Evolutionary conservation across 37 sponge, comb jelly and placozoan species (phyloP).

Genomic region (Axinella damicornis): DNA sequence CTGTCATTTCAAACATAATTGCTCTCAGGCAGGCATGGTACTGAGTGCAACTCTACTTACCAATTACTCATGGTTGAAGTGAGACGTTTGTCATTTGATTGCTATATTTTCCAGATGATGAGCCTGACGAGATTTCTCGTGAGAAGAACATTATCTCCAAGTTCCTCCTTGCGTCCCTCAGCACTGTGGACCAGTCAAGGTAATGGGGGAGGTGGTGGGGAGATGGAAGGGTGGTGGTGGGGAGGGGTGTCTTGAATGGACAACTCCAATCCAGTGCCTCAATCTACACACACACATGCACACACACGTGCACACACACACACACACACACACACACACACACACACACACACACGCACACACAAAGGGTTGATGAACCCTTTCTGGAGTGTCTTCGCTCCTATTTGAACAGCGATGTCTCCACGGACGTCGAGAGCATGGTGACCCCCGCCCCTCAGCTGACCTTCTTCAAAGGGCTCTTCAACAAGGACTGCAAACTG

Average conservation of each 20-base stretch:
- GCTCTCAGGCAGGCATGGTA: too few species aligned
- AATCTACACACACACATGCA: too few species aligned
- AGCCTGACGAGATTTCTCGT: not conserved
- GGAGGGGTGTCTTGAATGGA: too few species aligned
- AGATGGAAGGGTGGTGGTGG: too few species aligned
- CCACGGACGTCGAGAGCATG: constrained; percentile 68
- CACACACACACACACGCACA: too few species aligned
- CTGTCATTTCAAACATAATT: too few species aligned
- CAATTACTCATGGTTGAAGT: too few species aligned
- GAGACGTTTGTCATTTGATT: not conserved
- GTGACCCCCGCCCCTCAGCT: constrained; percentile 25
- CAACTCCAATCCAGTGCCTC: too few species aligned
- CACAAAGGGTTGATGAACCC: constrained; percentile 31
- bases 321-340: too few species aligned
- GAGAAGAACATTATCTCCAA: constrained; percentile 46
- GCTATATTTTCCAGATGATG: constrained; percentile 22
- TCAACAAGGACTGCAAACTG: constrained; percentile 32
- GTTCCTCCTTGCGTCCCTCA: constrained; percentile 52
- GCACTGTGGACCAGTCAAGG: constrained; percentile 36
- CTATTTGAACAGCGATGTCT: constrained; percentile 60
- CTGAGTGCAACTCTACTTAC: too few species aligned
- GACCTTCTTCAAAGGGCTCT: constrained; percentile 50
- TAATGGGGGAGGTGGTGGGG: too few species aligned
- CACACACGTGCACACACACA: too few species aligned
- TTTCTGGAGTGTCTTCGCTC: constrained; percentile 52